These are phyloP conservation scores for Amblyjoppa proteus DNA, from an alignment of 2,888 invertebrate species.

Conservation along the genomic window DNA sequence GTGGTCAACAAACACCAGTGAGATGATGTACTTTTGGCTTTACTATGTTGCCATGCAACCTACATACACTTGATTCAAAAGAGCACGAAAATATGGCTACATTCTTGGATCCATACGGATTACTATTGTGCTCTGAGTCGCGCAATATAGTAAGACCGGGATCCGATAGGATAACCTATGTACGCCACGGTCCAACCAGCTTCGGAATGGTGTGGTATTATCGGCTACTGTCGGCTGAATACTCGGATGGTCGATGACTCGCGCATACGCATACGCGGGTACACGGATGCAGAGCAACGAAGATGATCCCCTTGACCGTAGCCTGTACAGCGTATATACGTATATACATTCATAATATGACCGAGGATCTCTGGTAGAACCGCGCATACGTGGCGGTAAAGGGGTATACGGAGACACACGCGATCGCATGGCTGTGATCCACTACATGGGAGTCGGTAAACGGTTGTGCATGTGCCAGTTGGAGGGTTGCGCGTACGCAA, in stretches of 20 bases:
- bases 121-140: background rate
- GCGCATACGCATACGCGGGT: background rate
- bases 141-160: background rate
- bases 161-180: background rate
- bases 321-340: background rate
- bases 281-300: background rate
- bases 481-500: slow-evolving; percentile 35
- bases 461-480: slow-evolving; percentile 37
- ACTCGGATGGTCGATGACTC: background rate
- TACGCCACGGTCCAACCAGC: background rate
- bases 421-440: slow-evolving; percentile 30
- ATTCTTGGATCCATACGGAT: background rate
- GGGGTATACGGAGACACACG: slow-evolving; percentile 15
- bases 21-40: background rate
- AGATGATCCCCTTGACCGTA: background rate
- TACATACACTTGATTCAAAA: background rate
- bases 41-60: background rate
- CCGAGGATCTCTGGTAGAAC: slow-evolving; percentile 29
- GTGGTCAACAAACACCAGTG: slow-evolving; percentile 14
- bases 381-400: slow-evolving; percentile 27
- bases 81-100: background rate
- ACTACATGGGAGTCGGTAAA: slow-evolving; percentile 41
- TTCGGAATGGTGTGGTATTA: slow-evolving; percentile 6
- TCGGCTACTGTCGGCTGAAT: background rate
- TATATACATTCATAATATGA: slow-evolving; percentile 16